phyloP scores from a whole-genome alignment of 2,113 vertebrate genomes.

The Mesitornis unicolor region DNA sequence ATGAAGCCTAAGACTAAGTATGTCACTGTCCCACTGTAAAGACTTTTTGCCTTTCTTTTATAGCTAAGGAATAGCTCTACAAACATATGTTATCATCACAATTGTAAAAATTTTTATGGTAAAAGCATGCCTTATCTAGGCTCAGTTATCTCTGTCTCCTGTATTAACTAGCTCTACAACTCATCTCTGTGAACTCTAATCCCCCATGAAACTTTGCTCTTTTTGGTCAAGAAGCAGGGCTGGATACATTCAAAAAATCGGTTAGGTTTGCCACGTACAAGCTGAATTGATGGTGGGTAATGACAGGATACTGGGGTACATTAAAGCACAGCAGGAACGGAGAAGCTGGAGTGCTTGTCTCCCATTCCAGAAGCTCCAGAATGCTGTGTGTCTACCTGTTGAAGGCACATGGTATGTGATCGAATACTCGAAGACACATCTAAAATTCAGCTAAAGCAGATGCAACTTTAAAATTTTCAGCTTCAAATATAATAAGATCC shows the following conservation, averaged over 20 bases:
- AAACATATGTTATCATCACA: neutral
- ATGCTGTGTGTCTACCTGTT: fast-evolving
- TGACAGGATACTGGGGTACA: neutral
- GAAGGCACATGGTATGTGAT: neutral
- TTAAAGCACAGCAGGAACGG: neutral
- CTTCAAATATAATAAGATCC: neutral
- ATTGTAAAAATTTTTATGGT: neutral
- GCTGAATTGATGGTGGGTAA: neutral
- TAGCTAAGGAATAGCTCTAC: neutral
- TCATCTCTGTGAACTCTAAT: neutral
- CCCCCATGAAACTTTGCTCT: neutral
- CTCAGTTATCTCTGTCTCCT: neutral
- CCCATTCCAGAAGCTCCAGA: neutral
- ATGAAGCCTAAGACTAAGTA: neutral
- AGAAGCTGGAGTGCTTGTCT: neutral
- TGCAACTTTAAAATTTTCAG: neutral
- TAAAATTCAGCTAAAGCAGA: neutral
- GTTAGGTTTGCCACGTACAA: neutral
- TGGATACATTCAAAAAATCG: neutral
- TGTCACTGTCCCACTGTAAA: neutral
- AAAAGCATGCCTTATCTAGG: neutral
- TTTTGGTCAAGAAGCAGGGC: neutral
- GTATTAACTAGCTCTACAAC: neutral
- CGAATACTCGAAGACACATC: neutral
- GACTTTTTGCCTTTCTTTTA: neutral